A percentile compares a stretch with the other conserved stretches of the same genome.
Conservation (phyloP, 2,888 invertebrate genomes). For the Lumbricus terrestris region DNA sequence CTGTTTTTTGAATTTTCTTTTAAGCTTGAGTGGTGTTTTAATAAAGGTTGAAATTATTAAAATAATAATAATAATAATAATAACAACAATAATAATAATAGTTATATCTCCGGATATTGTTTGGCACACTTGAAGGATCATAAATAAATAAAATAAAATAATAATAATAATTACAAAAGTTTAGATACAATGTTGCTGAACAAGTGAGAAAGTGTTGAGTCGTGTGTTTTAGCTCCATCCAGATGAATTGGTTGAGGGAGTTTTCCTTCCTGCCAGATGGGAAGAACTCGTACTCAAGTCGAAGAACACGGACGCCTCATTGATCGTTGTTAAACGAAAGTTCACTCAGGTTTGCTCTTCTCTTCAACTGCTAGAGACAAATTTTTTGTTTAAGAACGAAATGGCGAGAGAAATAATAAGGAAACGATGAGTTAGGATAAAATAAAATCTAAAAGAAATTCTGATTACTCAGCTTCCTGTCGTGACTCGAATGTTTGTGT, state of each 20-base stretch:
- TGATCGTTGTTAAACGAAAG: conserved; percentile 75
- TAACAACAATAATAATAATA: no score
- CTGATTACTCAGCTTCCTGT: no score
- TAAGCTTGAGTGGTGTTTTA: no score
- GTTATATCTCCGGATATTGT: no score
- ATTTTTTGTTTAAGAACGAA: background rate
- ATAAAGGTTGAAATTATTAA: no score
- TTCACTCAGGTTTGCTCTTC: conserved; percentile 68
- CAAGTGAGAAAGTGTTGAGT: background rate
- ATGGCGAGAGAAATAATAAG: background rate
- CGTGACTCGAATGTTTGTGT: no score
- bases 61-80: no score
- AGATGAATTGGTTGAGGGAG: conserved; percentile 49
- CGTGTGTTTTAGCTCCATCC: background rate
- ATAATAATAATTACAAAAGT: no score
- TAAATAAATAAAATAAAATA: no score
- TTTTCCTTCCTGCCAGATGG: conserved; percentile 53
- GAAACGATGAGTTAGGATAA: background rate
- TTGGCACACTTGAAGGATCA: no score
- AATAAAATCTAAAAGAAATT: no score
- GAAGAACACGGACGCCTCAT: conserved; percentile 59
- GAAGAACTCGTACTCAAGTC: conserved; percentile 57
- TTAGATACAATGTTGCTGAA: background rate
- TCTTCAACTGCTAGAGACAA: background rate
- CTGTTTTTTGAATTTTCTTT: no score